phyloP scores from a whole-genome alignment of 2,113 vertebrate genomes.

The Spermophilus dauricus region DNA sequence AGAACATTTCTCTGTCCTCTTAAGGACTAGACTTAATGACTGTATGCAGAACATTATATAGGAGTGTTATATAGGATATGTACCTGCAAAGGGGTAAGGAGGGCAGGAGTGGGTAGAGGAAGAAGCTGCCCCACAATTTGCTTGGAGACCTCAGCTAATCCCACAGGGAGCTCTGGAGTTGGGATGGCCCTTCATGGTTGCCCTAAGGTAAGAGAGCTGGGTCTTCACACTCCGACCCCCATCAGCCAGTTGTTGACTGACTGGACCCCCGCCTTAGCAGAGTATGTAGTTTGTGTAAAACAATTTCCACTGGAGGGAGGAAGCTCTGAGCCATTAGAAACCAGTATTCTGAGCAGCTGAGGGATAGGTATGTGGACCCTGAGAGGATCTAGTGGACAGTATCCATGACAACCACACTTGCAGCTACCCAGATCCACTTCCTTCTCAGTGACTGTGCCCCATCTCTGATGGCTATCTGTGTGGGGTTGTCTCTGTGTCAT shows the following conservation, averaged over 20 bases:
- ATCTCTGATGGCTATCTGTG: not conserved
- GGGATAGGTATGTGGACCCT: not conserved
- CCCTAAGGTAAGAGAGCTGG: not conserved
- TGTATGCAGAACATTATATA: not conserved
- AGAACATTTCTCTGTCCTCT: not conserved
- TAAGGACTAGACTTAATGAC: not conserved
- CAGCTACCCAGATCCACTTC: not conserved
- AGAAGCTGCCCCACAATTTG: not conserved
- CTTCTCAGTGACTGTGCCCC: not conserved
- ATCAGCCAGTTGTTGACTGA: not conserved
- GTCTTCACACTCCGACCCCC: not conserved
- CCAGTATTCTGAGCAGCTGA: not conserved
- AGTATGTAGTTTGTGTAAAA: not conserved
- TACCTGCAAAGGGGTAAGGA: not conserved
- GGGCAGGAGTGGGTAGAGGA: not conserved
- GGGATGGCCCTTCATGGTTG: not conserved
- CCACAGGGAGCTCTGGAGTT: not conserved
- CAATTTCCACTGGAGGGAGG: not conserved
- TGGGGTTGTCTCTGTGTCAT: no score
- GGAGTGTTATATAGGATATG: not conserved
- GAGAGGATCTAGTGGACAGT: not conserved
- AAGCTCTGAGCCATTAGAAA: not conserved
- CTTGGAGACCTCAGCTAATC: not conserved
- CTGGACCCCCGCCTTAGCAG: not conserved
- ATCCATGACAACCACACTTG: not conserved